Percentiles rank a stretch among this genome's conserved stretches.
phyloP scores from a whole-genome alignment of 2,888 invertebrate genomes.

The Gastrophysa polygoni region DNA sequence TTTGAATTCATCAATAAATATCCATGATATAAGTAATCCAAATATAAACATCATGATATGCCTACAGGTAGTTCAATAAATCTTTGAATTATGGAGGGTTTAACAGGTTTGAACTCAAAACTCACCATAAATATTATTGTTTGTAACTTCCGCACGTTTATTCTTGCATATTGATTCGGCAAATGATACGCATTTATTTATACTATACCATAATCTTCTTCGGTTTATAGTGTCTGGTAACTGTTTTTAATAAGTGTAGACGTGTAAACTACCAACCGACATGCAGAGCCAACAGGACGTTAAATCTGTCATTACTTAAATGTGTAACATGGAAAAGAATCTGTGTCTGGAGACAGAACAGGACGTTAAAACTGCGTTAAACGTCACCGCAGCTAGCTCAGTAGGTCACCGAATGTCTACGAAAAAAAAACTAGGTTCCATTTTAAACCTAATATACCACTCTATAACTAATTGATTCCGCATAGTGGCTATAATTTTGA shows the following conservation, averaged over 20 bases:
- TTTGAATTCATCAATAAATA: too few relatives aligned
- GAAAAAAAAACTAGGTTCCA: neutral
- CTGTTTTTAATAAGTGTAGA: neutral
- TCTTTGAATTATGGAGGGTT: too few relatives aligned
- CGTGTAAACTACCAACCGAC: neutral
- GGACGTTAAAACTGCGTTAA: neutral
- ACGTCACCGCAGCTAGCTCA: neutral
- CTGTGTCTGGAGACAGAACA: neutral
- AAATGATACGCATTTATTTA: neutral
- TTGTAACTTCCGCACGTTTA: too few relatives aligned
- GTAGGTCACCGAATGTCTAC: neutral
- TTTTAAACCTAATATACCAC: neutral
- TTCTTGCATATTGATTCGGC: neutral
- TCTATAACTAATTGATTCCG: neutral
- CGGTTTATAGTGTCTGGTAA: neutral
- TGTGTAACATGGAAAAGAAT: too few relatives aligned
- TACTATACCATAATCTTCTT: neutral
- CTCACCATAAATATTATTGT: too few relatives aligned
- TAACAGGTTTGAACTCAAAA: too few relatives aligned
- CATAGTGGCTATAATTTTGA: neutral
- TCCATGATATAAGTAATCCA: too few relatives aligned
- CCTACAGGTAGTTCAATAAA: too few relatives aligned
- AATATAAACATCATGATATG: too few relatives aligned
- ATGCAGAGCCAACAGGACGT: neutral
- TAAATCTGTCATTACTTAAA: neutral